Evolutionary conservation across 2,113 vertebrate genomes (phyloP), one percentile per base, ranked within the genome.

Genomic region (Oreocharis arfaki): DNA sequence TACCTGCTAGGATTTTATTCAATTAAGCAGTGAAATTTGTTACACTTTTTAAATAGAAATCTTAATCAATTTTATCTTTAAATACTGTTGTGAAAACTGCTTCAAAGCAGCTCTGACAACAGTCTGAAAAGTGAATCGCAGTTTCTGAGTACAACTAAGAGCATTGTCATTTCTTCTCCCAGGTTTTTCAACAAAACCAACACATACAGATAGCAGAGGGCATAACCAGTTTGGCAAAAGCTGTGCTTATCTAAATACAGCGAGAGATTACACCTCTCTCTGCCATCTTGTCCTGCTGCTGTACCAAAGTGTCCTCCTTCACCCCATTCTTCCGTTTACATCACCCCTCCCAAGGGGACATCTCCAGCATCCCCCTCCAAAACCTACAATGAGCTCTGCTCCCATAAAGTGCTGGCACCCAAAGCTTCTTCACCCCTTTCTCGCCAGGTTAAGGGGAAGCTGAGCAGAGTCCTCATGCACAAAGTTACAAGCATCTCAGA

Each of bases 1-100:
- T 81, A 96, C 27, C 84, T 93, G 49, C 37, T 41, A 79, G 42
- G 27, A 49, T 90, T 93, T 91, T 70, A 32, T 33, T 88, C 44
- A 55, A 63, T 91, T 90, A 91, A 82, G 24, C 59, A 63, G 32
- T 67, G 17, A 69, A 24, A 59, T 67, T 59, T 55, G 10, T 80
- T n/a, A 63, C 4, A n/a, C 19, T 61, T 79, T 23, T 67, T 56
- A 3, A 33, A 65, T 6, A 85, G 18, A 83, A 89, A 26, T 3
- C 15, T 60, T 82, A 82, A 89, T 53, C 24, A 82, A 39, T 90
- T 94, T 67, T 37, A 44, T 37, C 68, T 90, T 91, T 64, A 83
- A 77, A 83, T 18, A 11, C 20, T 46, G 9, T 41, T 74, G 26
- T 3, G 4, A 30, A 84, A 87, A 85, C 27, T 70, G 27, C 46